Evolutionary conservation across 2,888 invertebrate genomes (phyloP), one percentile per base, ranked within the genome.

Genomic region (Sarcophaga variegata): DNA sequence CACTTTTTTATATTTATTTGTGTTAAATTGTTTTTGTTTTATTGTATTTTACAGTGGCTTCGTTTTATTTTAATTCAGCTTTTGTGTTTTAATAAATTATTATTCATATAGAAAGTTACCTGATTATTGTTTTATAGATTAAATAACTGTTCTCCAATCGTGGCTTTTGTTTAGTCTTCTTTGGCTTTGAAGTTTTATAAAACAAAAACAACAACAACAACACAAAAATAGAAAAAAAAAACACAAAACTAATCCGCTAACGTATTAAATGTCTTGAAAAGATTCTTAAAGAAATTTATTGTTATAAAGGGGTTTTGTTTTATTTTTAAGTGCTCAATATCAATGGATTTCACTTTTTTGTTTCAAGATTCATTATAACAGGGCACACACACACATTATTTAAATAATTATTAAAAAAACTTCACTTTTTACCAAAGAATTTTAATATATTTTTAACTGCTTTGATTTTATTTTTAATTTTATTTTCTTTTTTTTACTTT

Each of bases 81-180:
- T 54, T 54, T 54, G 6, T 67, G 6, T 67, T 37, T 67, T 47
- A n/a, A 27, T 37, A 20, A 62, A 63, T n/a, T 76, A 49, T 47
- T 69, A 70, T 70, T 76, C 76, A 27, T 67, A 71, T 66, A 85
- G 80, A 81, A 85, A 85, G 84, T 85, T 85, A 85, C 80, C 84
- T 85, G 63, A 47, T 59, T 59, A 66, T 37, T 37, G 8, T 37
- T 67, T 25, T 66, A 72, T 70, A 54, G 54, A 25, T 62, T 49
- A 49, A 60, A 79, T 27, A 69, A 64, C 54, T 22, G 54, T 79
- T 64, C 66, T 49, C n/a, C 8, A 63, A 22, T 27, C 22, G n/a
- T 45, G 17, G 60, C 54, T 54, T 54, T 54, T 54, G 17, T 54
- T 54, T 12, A 4, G 12, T 12, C 54, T 54, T 12, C 54, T 54